Evolutionary conservation across 2,113 vertebrate genomes (phyloP).

Genomic region (Chamaetylas fuelleborni): DNA sequence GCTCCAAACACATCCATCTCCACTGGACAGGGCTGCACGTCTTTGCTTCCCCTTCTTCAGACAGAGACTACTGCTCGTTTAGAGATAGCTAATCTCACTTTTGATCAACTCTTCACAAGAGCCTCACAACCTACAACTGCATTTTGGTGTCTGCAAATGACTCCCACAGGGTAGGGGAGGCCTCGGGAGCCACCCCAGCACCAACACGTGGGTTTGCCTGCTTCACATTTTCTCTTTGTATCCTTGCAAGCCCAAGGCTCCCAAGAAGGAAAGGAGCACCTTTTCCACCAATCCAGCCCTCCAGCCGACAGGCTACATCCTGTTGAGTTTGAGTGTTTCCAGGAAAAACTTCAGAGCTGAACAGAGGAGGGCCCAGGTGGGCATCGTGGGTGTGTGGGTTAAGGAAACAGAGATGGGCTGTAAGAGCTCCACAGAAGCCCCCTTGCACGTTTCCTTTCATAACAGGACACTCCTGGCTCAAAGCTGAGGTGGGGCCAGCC

Average conservation of each 20-base stretch:
- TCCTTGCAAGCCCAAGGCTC: not conserved
- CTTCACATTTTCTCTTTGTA: not conserved
- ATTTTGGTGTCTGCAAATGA: not conserved
- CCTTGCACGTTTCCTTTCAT: not conserved
- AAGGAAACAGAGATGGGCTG: not conserved
- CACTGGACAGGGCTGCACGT: not conserved
- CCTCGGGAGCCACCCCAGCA: not conserved
- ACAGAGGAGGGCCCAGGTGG: rapidly evolving
- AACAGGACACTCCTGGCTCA: not conserved
- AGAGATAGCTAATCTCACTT: not conserved
- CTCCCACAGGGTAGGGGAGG: rapidly evolving
- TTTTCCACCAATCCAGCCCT: not conserved
- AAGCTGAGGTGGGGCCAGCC: not conserved
- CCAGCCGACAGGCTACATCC: not conserved
- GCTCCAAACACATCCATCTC: not conserved
- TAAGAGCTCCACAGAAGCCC: not conserved
- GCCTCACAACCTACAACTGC: not conserved
- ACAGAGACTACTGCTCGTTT: not conserved
- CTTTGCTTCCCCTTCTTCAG: not conserved
- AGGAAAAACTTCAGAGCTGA: not conserved
- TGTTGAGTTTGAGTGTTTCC: not conserved
- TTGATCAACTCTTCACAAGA: not conserved
- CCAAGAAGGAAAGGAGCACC: not conserved
- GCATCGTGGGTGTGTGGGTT: not conserved
- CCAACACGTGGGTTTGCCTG: not conserved